A percentile compares a stretch with the other conserved stretches of the same genome.
Evolutionary conservation across 2,113 vertebrate genomes (phyloP).

Genomic region (Plestiodon gilberti): DNA sequence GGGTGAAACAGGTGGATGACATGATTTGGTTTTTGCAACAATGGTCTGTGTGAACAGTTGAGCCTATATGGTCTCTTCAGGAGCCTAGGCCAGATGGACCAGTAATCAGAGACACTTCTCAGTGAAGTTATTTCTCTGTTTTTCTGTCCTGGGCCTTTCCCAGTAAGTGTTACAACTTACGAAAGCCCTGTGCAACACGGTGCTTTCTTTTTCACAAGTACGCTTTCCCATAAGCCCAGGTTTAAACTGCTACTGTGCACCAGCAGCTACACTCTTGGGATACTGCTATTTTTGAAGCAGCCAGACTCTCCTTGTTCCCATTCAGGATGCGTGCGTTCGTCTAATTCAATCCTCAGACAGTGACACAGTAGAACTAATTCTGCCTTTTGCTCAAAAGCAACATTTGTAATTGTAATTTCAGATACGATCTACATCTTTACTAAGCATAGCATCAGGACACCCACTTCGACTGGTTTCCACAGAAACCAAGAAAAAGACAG

Average conservation of each 20-base stretch:
- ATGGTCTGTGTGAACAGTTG: too few relatives aligned
- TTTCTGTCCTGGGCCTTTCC: not conserved
- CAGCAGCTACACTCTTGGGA: not conserved
- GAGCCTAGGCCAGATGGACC: too few relatives aligned
- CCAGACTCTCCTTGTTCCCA: slow-evolving; percentile 14
- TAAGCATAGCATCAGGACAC: not conserved
- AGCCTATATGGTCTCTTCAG: too few relatives aligned
- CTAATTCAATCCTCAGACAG: slow-evolving; percentile 10
- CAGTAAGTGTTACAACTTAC: not conserved
- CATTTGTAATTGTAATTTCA: slow-evolving; percentile 4
- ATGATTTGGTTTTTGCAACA: too few relatives aligned
- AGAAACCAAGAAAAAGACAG: slow-evolving; percentile 24
- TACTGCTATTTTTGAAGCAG: not conserved
- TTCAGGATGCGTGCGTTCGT: not conserved
- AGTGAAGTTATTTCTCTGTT: too few relatives aligned
- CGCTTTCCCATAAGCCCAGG: not conserved
- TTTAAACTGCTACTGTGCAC: not conserved
- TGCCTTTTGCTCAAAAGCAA: slow-evolving; percentile 19
- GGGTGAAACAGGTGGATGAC: too few relatives aligned
- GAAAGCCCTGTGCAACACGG: not conserved
- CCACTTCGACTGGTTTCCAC: slow-evolving; percentile 39
- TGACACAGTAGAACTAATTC: slow-evolving; percentile 15
- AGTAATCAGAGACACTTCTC: too few relatives aligned
- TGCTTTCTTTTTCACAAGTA: not conserved
- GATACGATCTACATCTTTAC: slow-evolving; percentile 37